These are phyloP conservation scores for Himantopus leucocephalus DNA, from an alignment of 2,113 vertebrate genomes.

Conservation along the genomic window DNA sequence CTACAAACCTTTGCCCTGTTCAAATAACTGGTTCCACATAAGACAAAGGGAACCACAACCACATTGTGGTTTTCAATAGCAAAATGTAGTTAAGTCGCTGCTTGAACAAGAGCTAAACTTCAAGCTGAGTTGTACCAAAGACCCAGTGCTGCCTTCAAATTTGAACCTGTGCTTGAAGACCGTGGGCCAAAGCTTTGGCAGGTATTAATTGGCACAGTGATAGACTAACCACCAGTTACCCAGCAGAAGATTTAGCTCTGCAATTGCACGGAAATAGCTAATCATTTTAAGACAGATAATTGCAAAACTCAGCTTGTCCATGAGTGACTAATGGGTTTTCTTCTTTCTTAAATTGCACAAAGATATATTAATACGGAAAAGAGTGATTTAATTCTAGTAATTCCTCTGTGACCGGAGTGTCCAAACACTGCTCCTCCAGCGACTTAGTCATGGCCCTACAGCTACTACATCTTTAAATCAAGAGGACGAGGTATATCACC, in stretches of 20 bases:
- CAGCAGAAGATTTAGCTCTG: neutral
- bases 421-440: neutral
- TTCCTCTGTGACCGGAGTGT: neutral
- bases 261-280: neutral
- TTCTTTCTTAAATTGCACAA: neutral
- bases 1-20: neutral
- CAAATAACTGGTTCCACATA: neutral
- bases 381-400: neutral
- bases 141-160: neutral
- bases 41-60: slow-evolving; percentile 23
- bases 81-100: neutral
- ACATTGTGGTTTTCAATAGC: neutral
- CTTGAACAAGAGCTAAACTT: neutral
- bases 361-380: neutral
- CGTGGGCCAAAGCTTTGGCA: neutral
- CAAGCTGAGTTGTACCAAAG: neutral
- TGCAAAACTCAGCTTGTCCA: neutral
- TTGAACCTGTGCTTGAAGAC: neutral
- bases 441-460: neutral
- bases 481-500: neutral
- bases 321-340: neutral
- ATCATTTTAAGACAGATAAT: neutral
- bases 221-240: neutral
- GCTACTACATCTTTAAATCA: neutral
- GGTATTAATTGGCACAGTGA: neutral